Evolutionary conservation across 2,888 invertebrate genomes (phyloP), one percentile per base, ranked within the genome.

Genomic region (Hesperia comma): DNA sequence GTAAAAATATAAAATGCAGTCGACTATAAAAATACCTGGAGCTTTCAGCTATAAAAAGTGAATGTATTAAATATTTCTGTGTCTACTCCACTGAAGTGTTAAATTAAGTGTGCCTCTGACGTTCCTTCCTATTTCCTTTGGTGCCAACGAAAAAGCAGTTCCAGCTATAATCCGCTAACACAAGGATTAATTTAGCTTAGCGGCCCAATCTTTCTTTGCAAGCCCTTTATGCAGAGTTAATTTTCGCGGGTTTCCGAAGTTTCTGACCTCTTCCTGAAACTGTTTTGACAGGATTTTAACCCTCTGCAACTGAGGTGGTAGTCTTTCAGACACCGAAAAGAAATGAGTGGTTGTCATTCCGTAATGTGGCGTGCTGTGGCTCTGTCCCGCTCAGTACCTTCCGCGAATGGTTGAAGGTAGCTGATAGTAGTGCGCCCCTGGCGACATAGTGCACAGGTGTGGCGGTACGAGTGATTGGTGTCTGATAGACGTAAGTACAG

Each of bases 81-180:
- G 10, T 49, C 19, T 49, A 21, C 21, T 63, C 63, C 49, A 33
- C 49, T 63, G 57, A 40, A 63, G 63, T 63, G 57, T 63, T 51
- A 57, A 63, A 63, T 63, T 63, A 51, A 57, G 15, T 63, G 49
- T 51, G 49, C 57, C 26, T 57, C 63, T 57, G 49, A 63, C 46
- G 57, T 3, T 21, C n/a, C 17, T 62, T 57, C 49, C 57, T 46
- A 10, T 14, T 40, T 21, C 49, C 56, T 21, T 56, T 57, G 57
- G 57, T 19, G 8, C 37, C 14, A 17, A 40, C 26, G 37, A 49
- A 57, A 63, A 56, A 46, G 55, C 55, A 55, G 49, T 56, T 40
- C 7, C 26, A 14, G 26, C 26, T 37, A 15, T 51, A 63, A 51
- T 63, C 63, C 49, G 12, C 33, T 49, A 15, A 63, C 37, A 51